Evolutionary conservation across 2,888 invertebrate genomes (phyloP).

Genomic region (Coelopa pilipes): DNA sequence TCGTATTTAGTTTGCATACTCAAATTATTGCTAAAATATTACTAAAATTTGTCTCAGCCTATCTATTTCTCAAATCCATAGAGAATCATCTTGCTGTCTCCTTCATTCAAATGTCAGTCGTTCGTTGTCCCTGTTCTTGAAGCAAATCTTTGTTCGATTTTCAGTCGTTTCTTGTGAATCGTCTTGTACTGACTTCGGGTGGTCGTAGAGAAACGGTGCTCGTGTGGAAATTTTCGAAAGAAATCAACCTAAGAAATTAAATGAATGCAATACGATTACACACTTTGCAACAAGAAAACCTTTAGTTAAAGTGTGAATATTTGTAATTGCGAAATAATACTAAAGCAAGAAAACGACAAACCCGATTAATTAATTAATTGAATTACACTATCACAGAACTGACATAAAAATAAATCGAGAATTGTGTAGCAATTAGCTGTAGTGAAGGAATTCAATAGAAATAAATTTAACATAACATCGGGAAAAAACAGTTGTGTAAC

Average conservation of each 20-base stretch:
- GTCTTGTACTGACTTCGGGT: constrained; percentile 20
- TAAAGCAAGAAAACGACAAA: background rate
- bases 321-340: constrained; percentile 4
- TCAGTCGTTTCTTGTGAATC: constrained; percentile 24
- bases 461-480: constrained; percentile 29
- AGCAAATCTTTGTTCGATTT: constrained; percentile 11
- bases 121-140: no score
- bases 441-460: constrained; percentile 11
- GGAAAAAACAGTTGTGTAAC: constrained; percentile 35
- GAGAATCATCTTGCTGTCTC: no score
- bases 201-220: constrained; percentile 6
- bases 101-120: no score
- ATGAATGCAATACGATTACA: constrained; percentile 19
- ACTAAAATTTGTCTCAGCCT: no score
- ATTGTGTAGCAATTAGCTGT: constrained; percentile 16
- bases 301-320: constrained; percentile 4
- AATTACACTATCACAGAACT: constrained; percentile 15
- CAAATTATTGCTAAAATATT: no score
- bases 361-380: background rate
- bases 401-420: background rate
- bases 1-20: no score
- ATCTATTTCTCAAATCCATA: no score
- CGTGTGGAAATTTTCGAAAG: constrained; percentile 24
- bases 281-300: constrained; percentile 13
- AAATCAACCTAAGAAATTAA: constrained; percentile 3